phyloP scores from a whole-genome alignment of 2,113 vertebrate genomes.

The Myodes glareolus region DNA sequence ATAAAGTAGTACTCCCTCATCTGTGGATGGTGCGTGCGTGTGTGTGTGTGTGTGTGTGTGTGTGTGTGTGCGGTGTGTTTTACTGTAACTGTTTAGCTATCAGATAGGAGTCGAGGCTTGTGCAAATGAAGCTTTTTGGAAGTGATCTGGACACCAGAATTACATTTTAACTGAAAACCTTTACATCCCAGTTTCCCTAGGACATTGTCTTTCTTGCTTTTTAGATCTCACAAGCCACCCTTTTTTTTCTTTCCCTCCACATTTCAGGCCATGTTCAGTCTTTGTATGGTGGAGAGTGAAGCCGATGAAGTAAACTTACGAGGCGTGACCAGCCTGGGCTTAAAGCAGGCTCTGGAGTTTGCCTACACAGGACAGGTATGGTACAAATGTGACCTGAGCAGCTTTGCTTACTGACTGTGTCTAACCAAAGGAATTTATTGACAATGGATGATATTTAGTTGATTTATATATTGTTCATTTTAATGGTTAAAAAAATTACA shows the following conservation, averaged over 20 bases:
- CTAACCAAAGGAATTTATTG: neutral
- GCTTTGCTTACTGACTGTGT: neutral
- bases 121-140: neutral
- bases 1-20: neutral
- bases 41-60: neutral
- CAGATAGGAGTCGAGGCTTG: neutral
- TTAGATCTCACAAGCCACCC: neutral
- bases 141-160: neutral
- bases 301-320: slow-evolving; percentile 96
- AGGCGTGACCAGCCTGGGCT: slow-evolving; percentile 95
- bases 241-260: slow-evolving; percentile 42
- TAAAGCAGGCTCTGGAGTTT: slow-evolving; percentile 97
- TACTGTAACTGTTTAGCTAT: neutral
- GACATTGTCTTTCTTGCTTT: neutral
- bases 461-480: slow-evolving; percentile 21
- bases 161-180: neutral
- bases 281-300: slow-evolving; percentile 99
- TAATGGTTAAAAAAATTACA: neutral
- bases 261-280: slow-evolving; percentile 97
- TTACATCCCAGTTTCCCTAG: neutral
- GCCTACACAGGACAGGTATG: slow-evolving; percentile 98
- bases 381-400: slow-evolving; percentile 43
- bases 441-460: neutral
- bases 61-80: neutral
- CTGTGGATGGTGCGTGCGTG: neutral